phyloP scores from a whole-genome alignment of 2,888 invertebrate species.

The Aspidapion aeneum region DNA sequence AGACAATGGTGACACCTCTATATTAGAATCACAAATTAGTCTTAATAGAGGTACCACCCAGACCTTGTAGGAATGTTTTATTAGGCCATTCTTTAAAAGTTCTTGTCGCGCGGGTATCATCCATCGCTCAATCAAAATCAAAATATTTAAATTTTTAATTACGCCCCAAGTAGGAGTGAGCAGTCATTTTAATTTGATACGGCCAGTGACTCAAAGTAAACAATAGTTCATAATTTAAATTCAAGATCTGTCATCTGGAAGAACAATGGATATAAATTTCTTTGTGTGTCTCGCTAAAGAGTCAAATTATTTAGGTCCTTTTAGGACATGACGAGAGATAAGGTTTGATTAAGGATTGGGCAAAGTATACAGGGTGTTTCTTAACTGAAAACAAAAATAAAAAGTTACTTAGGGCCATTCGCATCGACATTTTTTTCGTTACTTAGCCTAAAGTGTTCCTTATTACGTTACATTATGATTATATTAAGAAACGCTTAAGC shows the following conservation, averaged over 20 bases:
- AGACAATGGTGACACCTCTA: not conserved
- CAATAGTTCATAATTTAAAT: conserved; percentile 4
- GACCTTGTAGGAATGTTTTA: not conserved
- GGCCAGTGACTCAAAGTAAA: conserved; percentile 1
- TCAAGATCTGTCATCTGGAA: conserved; percentile 3
- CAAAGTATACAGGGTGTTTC: too few species aligned
- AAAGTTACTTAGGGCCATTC: too few species aligned
- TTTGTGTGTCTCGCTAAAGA: not conserved
- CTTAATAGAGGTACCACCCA: not conserved
- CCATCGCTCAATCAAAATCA: not conserved
- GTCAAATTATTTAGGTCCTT: not conserved
- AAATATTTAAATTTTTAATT: not conserved
- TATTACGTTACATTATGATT: too few species aligned
- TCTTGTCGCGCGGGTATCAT: too few species aligned
- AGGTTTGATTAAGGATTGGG: too few species aligned
- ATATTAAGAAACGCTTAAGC: too few species aligned
- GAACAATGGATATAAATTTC: conserved; percentile 2
- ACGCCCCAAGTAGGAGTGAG: not conserved
- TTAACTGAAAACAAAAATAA: too few species aligned
- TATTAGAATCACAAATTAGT: not conserved
- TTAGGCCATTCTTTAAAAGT: not conserved
- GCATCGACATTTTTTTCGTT: too few species aligned
- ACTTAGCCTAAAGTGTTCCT: too few species aligned
- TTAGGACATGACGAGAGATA: too few species aligned
- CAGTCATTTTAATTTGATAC: conserved; percentile 3